A percentile compares a stretch with the other conserved stretches of the same genome.
phyloP scores from a whole-genome alignment of 2,113 vertebrate genomes.

The Oophaga pumilio region DNA sequence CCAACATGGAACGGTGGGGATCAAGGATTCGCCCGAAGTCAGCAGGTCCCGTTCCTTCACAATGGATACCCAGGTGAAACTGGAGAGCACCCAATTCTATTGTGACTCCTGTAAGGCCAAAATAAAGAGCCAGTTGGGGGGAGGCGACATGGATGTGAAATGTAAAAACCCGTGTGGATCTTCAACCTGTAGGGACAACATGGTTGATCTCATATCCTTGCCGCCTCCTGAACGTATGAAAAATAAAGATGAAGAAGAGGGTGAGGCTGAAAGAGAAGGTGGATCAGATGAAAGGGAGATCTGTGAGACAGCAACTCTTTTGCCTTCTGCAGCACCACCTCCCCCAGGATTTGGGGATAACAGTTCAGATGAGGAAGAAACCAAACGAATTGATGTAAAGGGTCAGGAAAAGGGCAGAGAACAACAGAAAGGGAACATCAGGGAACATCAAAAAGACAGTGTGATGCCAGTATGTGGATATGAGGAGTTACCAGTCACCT shows the following conservation, averaged over 20 bases:
- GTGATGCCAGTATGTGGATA: conserved; percentile 75
- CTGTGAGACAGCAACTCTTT: conserved; percentile 73
- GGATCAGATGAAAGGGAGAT: conserved; percentile 74
- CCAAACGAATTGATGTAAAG: conserved; percentile 76
- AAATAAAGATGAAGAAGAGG: conserved; percentile 71
- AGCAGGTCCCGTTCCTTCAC: conserved; percentile 87
- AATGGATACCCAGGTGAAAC: conserved; percentile 78
- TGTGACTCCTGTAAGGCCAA: conserved; percentile 94
- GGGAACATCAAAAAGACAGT: conserved; percentile 67
- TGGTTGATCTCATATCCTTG: conserved; percentile 90
- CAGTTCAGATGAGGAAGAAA: conserved; percentile 94
- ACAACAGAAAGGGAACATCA: conserved; percentile 65
- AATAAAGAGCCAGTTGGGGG: conserved; percentile 72
- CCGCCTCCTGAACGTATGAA: conserved; percentile 92
- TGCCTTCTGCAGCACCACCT: conserved; percentile 88
- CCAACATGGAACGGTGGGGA: conserved; percentile 69
- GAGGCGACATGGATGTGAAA: conserved; percentile 61
- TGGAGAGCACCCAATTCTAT: conserved; percentile 74
- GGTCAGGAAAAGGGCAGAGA: conserved; percentile 62
- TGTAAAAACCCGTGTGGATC: conserved; percentile 75
- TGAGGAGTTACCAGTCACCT: conserved; percentile 90
- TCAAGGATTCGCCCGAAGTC: conserved; percentile 69
- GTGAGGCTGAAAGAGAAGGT: conserved; percentile 68
- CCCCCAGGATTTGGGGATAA: conserved; percentile 97
- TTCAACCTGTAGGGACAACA: conserved; percentile 76